Evolutionary conservation across 2,113 vertebrate species (phyloP), one percentile per base, ranked within the genome.

Genomic region (Apteryx owenii): DNA sequence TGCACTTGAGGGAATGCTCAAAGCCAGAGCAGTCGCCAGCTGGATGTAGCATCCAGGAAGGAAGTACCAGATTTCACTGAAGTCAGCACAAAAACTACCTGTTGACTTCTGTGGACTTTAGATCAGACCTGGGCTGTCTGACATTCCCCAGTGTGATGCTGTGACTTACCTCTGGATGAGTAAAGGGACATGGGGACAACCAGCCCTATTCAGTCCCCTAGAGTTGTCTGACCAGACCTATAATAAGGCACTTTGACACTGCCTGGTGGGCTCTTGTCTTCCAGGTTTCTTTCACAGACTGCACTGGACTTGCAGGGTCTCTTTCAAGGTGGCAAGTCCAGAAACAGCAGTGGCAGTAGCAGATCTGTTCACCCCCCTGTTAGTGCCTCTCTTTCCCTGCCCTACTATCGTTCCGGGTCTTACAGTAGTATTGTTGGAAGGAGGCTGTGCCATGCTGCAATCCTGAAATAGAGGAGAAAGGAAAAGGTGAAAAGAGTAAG

Each of bases 331-430:
- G 62, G 33, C 19, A 9, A n/a, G 70, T 17, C 25, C 76, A 65
- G 42, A 36, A 58, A 10, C 17, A 42, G 58, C 85, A 31, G 16
- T 29, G 51, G 46, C 72, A 53, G 53, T 4, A 70, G 56, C 36
- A 46, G 31, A 51, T 21, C 42, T 65, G 15, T 76, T 28, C 40
- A 28, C 22, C 36, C 8, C 12, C 22, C 23, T 8, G 11, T 1
- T 1, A 29, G 15, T 31, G 22, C 82, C 51, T 11, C 8, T 5
- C 2, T 60, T 22, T 20, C 60, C 44, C 12, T 54, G 23, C 16
- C n/a, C 46, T 36, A 33, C 29, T 17, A 8, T 7, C 2, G 0
- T 61, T 28, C 31, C 56, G 54, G 28, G 12, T 31, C n/a, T 16
- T 36, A 22, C 65, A 12, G 58, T n/a, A n/a, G 58, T 9, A 33